Evolutionary conservation across 2,113 vertebrate genomes (phyloP), one percentile per base, ranked within the genome.

Genomic region (Psittacus erithacus): DNA sequence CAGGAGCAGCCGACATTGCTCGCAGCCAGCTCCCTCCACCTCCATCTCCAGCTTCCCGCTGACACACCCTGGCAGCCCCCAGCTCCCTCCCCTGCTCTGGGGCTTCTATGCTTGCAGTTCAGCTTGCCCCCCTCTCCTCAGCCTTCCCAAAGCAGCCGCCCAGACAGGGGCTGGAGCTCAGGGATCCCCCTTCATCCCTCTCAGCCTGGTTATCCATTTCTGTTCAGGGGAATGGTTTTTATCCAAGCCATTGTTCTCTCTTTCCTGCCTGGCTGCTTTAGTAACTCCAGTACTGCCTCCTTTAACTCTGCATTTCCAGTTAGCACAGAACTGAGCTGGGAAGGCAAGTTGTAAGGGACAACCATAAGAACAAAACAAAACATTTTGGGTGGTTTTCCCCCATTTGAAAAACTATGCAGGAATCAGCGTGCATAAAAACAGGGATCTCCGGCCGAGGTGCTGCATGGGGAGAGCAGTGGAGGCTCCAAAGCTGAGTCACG

Each of bases 251-350:
- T 86, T 95, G 88, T 94, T 92, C 93, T 83, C 41, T 55, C 68
- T 71, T 94, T 97, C 77, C 94, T 96, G 92, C n/a, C 77, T 57
- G n/a, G 53, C 59, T 82, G 82, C 79, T 96, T 43, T 52, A 76
- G 47, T 25, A 67, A 65, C 64, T 85, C 38, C 67, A 77, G 19
- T 38, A 33, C 28, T 80, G 71, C 53, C 75, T 88, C 39, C 33
- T 68, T 52, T 78, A 84, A 68, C 55, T 43, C 82, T 35, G 43
- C 29, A 7, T 69, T 94, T 93, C 47, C 59, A 95, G 67, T 65
- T 74, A 88, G 68, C 17, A n/a, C 25, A 68, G 60, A 88, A 50
- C 23, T 13, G 16, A 65, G 43, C 49, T 39, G 68, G 46, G 50
- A 93, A 91, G 83, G 41, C 44, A 76, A 63, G 17, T 33, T 20